These are phyloP conservation scores for Hemibates koningsi DNA, from an alignment of 2,113 vertebrate genomes.

Conservation along the genomic window DNA sequence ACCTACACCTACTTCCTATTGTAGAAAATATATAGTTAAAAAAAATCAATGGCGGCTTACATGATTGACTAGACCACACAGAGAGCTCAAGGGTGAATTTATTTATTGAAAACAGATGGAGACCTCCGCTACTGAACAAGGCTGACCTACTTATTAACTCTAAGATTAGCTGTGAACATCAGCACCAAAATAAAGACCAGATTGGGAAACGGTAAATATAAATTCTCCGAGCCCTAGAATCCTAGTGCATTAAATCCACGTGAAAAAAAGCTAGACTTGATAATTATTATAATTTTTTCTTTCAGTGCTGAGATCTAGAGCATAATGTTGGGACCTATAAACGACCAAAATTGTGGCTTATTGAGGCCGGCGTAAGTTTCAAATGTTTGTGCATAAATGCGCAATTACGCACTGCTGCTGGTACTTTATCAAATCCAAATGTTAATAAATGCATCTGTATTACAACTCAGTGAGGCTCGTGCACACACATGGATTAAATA, in stretches of 20 bases:
- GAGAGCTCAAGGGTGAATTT: slow-evolving; percentile 50
- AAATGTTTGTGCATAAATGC: not conserved
- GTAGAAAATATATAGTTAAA: not conserved
- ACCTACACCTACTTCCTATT: slow-evolving; percentile 28
- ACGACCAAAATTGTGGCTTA: not conserved
- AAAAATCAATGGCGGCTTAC: not conserved
- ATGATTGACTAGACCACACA: slow-evolving; percentile 68
- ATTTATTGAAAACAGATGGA: slow-evolving; percentile 63
- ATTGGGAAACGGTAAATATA: not conserved
- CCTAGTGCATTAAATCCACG: not conserved
- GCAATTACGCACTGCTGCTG: not conserved
- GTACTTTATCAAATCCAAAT: not conserved
- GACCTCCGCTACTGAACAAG: slow-evolving; percentile 47
- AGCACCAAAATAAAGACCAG: slow-evolving; percentile 24
- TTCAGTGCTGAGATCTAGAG: not conserved
- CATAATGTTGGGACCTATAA: not conserved
- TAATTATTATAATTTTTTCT: not conserved
- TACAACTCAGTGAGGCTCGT: not conserved
- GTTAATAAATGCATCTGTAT: not conserved
- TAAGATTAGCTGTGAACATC: slow-evolving; percentile 45
- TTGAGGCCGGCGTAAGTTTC: not conserved
- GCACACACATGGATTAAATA: not conserved
- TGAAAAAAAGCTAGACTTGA: not conserved
- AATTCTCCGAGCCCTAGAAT: not conserved
- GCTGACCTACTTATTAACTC: slow-evolving; percentile 44